A percentile compares a stretch with the other conserved stretches of the same genome.
Evolutionary conservation across 2,113 vertebrate genomes (phyloP).

Genomic region (Ceratotherium simum): DNA sequence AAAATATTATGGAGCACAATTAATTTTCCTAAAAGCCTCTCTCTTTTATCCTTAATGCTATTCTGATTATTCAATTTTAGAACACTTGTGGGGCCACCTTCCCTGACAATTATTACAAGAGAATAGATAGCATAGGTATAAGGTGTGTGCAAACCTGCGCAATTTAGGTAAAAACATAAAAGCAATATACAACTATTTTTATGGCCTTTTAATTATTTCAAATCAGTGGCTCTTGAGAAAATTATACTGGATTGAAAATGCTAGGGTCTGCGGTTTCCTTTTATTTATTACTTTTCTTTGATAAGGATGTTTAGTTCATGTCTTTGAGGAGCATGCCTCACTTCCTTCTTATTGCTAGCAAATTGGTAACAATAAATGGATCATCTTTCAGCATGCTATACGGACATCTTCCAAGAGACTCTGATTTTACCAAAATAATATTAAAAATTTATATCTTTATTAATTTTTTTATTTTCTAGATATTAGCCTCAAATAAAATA

Average conservation of each 20-base stretch:
- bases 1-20: neutral
- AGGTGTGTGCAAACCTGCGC: neutral
- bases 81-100: neutral
- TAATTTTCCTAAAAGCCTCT: neutral
- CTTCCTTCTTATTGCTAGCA: neutral
- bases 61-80: neutral
- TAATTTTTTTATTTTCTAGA: constrained; percentile 28
- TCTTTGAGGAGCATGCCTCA: neutral
- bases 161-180: neutral
- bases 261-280: neutral
- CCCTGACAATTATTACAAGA: neutral
- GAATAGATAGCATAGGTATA: neutral
- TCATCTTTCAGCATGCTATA: neutral
- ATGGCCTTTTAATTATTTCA: neutral
- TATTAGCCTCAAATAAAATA: constrained; percentile 38
- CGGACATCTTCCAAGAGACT: neutral
- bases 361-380: neutral
- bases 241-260: neutral
- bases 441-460: neutral
- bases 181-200: neutral
- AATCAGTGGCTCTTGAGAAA: neutral
- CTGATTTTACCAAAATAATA: constrained; percentile 15
- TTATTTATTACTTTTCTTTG: neutral
- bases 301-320: neutral
- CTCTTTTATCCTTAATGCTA: neutral